Conservation (phyloP, 2,113 vertebrate genomes). For the Sphyrna mokarran region DNA sequence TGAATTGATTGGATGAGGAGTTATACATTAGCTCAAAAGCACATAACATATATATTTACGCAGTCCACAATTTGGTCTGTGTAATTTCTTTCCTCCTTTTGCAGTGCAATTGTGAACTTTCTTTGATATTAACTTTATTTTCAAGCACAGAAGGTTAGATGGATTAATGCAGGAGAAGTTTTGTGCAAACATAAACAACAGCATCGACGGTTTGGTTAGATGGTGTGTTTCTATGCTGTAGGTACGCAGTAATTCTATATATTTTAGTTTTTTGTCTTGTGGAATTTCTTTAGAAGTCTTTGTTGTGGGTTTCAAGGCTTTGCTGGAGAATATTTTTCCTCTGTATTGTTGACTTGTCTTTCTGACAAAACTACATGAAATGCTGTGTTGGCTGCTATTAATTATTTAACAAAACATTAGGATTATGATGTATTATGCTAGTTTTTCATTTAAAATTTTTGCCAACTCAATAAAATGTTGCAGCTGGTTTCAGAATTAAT, state of each 20-base stretch:
- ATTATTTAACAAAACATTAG: constrained; percentile 16
- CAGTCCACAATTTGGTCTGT: not conserved
- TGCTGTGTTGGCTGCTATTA: not conserved
- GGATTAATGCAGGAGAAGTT: not conserved
- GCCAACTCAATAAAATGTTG: not conserved
- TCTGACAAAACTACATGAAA: not conserved
- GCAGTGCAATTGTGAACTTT: not conserved
- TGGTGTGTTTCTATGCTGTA: not conserved
- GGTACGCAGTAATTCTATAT: not conserved
- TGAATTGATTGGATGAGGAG: not conserved
- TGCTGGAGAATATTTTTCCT: not conserved
- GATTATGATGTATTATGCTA: not conserved
- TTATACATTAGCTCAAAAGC: too few relatives aligned
- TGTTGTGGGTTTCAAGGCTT: not conserved
- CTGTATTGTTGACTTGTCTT: not conserved
- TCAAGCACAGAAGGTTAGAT: not conserved
- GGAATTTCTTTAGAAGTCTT: not conserved
- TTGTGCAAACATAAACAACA: not conserved
- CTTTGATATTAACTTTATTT: not conserved
- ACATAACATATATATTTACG: not conserved
- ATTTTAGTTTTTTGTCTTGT: not conserved
- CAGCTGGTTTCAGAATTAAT: not conserved
- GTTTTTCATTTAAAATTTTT: not conserved
- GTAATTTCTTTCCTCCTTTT: not conserved
- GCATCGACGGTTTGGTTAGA: not conserved